Evolutionary conservation across 2,797 vertebrate species (phyloP), one percentile per base, ranked within the genome.

Genomic region (Peromyscus aztecus): DNA sequence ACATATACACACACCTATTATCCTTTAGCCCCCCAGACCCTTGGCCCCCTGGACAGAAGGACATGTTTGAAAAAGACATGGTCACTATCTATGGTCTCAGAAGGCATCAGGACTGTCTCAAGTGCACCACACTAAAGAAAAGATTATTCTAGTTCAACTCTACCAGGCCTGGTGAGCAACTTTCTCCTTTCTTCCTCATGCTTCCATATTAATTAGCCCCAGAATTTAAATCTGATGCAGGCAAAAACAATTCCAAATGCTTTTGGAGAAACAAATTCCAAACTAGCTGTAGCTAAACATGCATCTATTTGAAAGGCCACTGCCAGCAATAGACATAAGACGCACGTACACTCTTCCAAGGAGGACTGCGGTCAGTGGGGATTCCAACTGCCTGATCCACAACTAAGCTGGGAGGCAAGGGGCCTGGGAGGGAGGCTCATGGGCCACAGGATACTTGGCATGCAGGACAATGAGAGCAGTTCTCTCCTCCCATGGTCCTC

Each of bases 171-270:
- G 95, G 82, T 87, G 93, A 94, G 93, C 1, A 29, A 94, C 89
- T 96, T 96, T 95, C 81, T 97, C 91, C 43, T 97, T 97, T 95
- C 90, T 96, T 94, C 73, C 81, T 96, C 69, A 23, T 83, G 95
- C 89, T 63, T 95, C 34, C 0, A 91, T 97, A 96, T 96, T 97
- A 97, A 98, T 96, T 98, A 97, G 95, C 94, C 94, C 92, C 23
- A 29, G 92, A 87, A 97, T 97, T 97, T 97, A 95, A 98, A 96
- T 97, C 93, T 93, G 90, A 97, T 90, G 94, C 96, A 97, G 94
- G 95, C 95, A 92, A 96, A 98, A 98, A 97, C 96, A 98, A 97
- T 96, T 95, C 96, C 94, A 96, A 97, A 94, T 94, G 96, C 95
- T 97, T 96, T 94, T 96, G 90, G 95, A 97, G 94, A 97, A 98